phyloP scores from a whole-genome alignment of 2,797 vertebrate species.

The Anomalospiza imberbis region DNA sequence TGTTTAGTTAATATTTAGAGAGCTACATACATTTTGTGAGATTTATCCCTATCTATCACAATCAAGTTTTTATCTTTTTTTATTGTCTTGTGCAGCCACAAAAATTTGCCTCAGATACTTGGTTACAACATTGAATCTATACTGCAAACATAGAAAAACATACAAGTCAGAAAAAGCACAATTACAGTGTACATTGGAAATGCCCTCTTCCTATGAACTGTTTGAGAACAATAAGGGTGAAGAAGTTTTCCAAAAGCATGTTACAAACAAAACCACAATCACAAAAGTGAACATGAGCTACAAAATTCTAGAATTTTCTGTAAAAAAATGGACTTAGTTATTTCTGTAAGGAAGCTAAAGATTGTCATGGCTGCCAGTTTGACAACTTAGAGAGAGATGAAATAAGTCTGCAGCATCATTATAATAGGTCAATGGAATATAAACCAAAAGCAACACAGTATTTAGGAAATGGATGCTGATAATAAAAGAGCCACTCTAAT shows the following conservation, averaged over 20 bases:
- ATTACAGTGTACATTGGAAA: background rate
- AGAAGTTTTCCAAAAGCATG: background rate
- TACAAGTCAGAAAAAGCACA: background rate
- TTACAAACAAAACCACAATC: background rate
- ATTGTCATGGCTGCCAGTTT: background rate
- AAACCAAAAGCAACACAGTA: constrained; percentile 41
- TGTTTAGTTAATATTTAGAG: background rate
- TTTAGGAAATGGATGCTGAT: constrained; percentile 45
- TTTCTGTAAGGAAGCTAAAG: background rate
- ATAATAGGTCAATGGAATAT: constrained; percentile 49
- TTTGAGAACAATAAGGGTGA: background rate
- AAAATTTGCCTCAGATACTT: background rate
- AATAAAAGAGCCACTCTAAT: constrained; percentile 50
- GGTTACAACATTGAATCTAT: background rate
- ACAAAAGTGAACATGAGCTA: background rate
- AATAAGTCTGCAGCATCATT: constrained; percentile 14
- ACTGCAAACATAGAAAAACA: background rate
- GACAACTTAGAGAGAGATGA: background rate
- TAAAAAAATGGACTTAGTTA: background rate
- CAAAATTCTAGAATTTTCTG: background rate
- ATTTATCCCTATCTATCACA: background rate
- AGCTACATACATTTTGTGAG: background rate
- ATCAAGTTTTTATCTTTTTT: background rate
- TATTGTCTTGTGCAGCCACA: background rate
- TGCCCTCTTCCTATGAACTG: background rate